Evolutionary conservation across 2,113 vertebrate genomes (phyloP).

Genomic region (Cyprinus carpio): DNA sequence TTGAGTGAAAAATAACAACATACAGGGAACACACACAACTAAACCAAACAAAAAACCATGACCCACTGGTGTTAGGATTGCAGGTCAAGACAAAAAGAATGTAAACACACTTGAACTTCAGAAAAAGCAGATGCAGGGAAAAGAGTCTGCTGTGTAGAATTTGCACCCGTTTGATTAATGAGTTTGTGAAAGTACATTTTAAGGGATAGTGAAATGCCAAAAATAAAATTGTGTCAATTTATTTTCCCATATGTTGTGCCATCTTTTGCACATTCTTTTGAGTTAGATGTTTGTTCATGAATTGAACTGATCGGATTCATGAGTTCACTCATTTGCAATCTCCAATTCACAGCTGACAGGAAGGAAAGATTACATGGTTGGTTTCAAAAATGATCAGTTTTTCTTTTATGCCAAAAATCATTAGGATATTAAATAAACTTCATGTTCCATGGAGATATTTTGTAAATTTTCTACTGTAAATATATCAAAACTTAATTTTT

Average conservation of each 20-base stretch:
- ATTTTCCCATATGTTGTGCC: background rate
- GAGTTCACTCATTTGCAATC: background rate
- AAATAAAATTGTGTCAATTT: background rate
- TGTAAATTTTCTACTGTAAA: no score
- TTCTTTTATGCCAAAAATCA: no score
- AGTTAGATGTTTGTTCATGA: background rate
- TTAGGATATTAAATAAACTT: no score
- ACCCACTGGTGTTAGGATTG: conserved; percentile 68
- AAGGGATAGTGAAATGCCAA: background rate
- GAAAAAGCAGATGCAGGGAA: background rate
- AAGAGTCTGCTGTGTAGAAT: background rate
- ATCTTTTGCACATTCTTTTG: background rate
- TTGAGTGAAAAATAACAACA: conserved; percentile 72
- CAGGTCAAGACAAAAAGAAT: conserved; percentile 69
- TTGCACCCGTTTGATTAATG: background rate
- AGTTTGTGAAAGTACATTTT: background rate
- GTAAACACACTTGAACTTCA: conserved; percentile 50
- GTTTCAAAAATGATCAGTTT: no score
- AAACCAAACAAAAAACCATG: conserved; percentile 68
- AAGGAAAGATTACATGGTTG: background rate
- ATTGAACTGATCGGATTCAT: background rate
- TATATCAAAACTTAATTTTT: no score
- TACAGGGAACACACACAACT: background rate
- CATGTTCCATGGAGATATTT: no score
- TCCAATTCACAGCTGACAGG: background rate